These are phyloP conservation scores for Diplazon laetatorius DNA, from an alignment of 2,888 invertebrate species.

Conservation along the genomic window DNA sequence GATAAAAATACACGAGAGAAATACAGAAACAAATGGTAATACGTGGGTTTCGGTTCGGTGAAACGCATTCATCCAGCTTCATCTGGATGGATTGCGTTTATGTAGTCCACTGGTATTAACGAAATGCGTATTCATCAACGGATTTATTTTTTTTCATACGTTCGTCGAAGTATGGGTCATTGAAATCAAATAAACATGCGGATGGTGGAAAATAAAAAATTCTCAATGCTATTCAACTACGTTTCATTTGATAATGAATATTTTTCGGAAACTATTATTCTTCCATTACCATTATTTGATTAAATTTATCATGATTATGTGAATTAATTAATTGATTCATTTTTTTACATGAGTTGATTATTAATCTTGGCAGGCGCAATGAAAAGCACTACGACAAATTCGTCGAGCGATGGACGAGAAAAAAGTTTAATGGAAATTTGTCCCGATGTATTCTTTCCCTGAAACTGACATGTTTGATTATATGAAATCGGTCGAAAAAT, in stretches of 20 bases:
- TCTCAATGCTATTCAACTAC: background rate
- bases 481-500: no score
- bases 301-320: no score
- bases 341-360: no score
- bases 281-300: no score
- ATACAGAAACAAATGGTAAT: constrained; percentile 31
- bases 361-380: no score
- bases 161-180: background rate
- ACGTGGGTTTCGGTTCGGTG: constrained; percentile 26
- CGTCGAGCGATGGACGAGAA: no score
- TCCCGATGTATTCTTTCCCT: no score
- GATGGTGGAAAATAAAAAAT: constrained; percentile 1
- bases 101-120: constrained; percentile 11
- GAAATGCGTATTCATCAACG: background rate
- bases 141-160: background rate
- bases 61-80: constrained; percentile 29
- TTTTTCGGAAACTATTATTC: background rate
- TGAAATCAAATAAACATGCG: background rate
- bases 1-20: constrained; percentile 13
- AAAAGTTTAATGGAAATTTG: no score
- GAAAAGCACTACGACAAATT: no score
- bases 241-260: background rate
- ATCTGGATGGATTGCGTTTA: constrained; percentile 32
- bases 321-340: no score
- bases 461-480: no score